Percentiles rank a stretch among this genome's conserved stretches.
Evolutionary conservation across 2,797 vertebrate genomes (phyloP).

Genomic region (Urosaurus nigricauda): DNA sequence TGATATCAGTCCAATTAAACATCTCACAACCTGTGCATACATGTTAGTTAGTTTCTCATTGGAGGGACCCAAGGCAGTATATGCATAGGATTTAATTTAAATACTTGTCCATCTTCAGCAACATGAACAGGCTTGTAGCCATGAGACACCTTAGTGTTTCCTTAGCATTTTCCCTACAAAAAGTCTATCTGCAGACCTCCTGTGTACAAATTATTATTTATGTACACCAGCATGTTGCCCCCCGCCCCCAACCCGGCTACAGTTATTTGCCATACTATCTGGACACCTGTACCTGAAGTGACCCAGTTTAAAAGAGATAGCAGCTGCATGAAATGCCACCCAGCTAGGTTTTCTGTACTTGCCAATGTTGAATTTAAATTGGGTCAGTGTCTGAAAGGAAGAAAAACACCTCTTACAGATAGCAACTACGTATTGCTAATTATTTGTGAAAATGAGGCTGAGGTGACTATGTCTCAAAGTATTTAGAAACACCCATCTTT

Average conservation of each 20-base stretch:
- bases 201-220: background rate
- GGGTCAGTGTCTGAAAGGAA: conserved; percentile 12
- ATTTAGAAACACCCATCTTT: background rate
- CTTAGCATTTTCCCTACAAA: background rate
- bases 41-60: too few species aligned
- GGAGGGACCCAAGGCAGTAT: too few species aligned
- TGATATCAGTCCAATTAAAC: background rate
- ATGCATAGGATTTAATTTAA: background rate
- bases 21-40: too few species aligned
- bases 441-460: conserved; percentile 56
- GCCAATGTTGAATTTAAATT: background rate
- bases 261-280: background rate
- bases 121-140: background rate
- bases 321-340: background rate
- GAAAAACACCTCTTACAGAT: conserved; percentile 2
- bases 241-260: background rate
- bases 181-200: background rate
- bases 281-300: background rate
- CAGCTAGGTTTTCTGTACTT: background rate
- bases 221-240: background rate
- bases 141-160: background rate
- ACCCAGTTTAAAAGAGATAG: background rate
- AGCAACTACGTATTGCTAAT: conserved; percentile 21
- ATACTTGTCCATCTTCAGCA: too few species aligned
- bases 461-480: conserved; percentile 7